These are phyloP conservation scores for Caenorhabditis sp. DNA, from an alignment of 2,888 invertebrate species.

Conservation along the genomic window DNA sequence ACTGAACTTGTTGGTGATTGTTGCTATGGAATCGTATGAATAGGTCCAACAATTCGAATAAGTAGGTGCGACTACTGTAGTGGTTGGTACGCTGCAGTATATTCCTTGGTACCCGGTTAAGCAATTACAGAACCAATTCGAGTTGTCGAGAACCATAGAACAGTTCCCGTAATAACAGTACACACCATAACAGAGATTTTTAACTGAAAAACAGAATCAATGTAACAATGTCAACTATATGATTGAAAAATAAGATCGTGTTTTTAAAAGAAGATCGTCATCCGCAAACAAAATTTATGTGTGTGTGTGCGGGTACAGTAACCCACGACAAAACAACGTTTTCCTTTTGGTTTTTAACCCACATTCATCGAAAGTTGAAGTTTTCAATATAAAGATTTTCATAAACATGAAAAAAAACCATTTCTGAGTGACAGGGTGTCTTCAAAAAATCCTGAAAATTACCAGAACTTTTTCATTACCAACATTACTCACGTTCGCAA, in stretches of 20 bases:
- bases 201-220: conserved; percentile 5
- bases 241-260: too few relatives aligned
- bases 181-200: conserved; percentile 8
- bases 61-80: not conserved
- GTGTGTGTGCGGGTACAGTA: too few relatives aligned
- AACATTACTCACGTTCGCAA: conserved; percentile 24
- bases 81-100: not conserved
- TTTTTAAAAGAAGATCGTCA: too few relatives aligned
- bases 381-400: too few relatives aligned
- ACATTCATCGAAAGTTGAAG: too few relatives aligned
- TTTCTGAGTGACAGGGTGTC: too few relatives aligned
- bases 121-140: conserved; percentile 2
- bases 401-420: too few relatives aligned
- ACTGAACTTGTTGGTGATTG: conserved; percentile 8
- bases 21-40: not conserved
- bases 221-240: not conserved
- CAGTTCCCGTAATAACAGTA: conserved; percentile 21
- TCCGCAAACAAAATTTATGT: too few relatives aligned
- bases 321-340: too few relatives aligned
- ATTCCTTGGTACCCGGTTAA: not conserved
- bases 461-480: too few relatives aligned
- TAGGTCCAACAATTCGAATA: conserved; percentile 14
- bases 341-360: too few relatives aligned
- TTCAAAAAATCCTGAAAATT: too few relatives aligned
- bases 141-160: conserved; percentile 8